Conservation (phyloP, 2,888 invertebrate species). For the Drosophila mimica region DNA sequence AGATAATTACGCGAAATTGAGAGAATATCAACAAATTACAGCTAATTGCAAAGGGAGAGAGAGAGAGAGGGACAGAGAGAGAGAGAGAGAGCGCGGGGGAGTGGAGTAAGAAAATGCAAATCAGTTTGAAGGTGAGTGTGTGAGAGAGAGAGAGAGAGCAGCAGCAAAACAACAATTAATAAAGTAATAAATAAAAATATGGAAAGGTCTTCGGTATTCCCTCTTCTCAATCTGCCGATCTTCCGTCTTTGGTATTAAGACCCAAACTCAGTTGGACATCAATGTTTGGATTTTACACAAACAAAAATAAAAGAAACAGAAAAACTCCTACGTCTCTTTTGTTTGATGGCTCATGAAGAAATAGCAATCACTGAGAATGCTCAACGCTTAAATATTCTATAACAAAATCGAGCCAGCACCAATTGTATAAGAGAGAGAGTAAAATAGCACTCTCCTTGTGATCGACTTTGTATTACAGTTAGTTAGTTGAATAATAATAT, state of each 20-base stretch:
- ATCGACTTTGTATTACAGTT: neutral
- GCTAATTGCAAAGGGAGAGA: constrained; percentile 1
- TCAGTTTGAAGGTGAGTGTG: constrained; percentile 28
- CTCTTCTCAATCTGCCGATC: neutral
- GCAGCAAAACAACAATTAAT: constrained; percentile 66
- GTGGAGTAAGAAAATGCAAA: constrained; percentile 42
- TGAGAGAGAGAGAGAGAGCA: neutral
- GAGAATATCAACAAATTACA: constrained; percentile 6
- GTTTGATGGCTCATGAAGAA: neutral
- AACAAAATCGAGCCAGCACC: neutral
- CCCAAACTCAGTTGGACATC: constrained; percentile 62
- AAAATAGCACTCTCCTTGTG: neutral
- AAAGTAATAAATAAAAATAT: constrained; percentile 65
- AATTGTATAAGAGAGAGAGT: neutral
- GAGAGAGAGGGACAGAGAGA: neutral
- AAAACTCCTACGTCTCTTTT: neutral
- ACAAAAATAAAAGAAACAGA: neutral
- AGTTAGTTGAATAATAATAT: neutral
- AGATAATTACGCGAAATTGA: constrained; percentile 67
- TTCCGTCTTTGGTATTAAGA: constrained; percentile 7
- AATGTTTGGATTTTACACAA: constrained; percentile 1
- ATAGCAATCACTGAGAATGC: neutral
- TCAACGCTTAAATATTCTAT: neutral
- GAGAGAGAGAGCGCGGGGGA: neutral
- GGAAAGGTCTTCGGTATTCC: constrained; percentile 4